These are phyloP conservation scores for Sula dactylatra DNA, from an alignment of 2,113 vertebrate species.

Conservation along the genomic window DNA sequence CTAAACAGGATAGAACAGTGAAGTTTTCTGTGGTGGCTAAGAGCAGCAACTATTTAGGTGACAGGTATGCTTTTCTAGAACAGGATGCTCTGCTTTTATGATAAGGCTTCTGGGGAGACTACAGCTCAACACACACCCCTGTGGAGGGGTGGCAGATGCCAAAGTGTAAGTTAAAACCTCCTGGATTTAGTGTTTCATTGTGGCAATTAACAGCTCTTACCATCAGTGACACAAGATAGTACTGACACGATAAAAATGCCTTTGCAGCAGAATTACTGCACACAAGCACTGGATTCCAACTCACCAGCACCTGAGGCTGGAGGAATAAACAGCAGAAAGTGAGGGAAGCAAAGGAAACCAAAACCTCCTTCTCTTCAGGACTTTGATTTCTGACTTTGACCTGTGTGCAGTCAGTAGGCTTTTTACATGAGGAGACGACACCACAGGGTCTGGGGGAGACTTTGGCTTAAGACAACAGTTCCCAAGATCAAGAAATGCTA, in stretches of 20 bases:
- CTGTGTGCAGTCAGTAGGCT: neutral
- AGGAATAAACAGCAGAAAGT: neutral
- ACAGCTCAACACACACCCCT: neutral
- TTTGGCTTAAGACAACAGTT: neutral
- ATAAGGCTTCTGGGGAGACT: neutral
- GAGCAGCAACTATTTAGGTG: neutral
- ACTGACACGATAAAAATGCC: rapidly evolving
- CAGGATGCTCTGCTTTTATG: neutral
- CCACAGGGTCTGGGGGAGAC: neutral
- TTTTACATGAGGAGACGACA: neutral
- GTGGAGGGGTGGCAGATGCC: neutral
- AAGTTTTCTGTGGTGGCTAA: neutral
- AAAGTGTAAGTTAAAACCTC: neutral
- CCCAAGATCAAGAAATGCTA: neutral
- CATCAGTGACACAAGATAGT: neutral
- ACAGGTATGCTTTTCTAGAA: neutral
- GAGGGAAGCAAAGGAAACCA: neutral
- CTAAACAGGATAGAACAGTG: neutral
- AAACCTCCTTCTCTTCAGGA: neutral
- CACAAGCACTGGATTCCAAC: neutral
- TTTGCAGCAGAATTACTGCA: neutral
- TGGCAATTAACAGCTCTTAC: neutral
- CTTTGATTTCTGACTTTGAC: neutral
- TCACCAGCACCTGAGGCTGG: neutral
- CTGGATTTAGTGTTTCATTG: neutral